phyloP scores from a whole-genome alignment of 2,797 vertebrate species.

The Euphonia xanthogaster region DNA sequence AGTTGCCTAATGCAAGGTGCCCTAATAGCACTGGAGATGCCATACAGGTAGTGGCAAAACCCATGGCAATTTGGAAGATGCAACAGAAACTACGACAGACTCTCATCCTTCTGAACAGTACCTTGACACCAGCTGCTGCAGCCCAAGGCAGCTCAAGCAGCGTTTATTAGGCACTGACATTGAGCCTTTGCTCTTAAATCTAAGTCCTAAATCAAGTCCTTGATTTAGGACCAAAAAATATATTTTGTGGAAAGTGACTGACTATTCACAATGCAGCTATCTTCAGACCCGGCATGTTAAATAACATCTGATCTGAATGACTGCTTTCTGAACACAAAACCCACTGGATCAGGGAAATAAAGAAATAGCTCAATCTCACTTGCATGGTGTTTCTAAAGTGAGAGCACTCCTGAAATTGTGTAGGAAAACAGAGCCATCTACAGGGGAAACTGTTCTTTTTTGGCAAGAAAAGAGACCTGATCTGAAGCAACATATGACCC shows the following conservation, averaged over 20 bases:
- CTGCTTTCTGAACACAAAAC: not conserved
- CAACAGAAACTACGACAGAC: fast-evolving
- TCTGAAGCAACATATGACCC: fast-evolving
- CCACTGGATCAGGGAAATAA: not conserved
- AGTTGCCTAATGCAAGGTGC: not conserved
- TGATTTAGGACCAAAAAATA: not conserved
- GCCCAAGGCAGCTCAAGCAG: not conserved
- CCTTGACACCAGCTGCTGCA: not conserved
- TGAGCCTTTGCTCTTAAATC: not conserved
- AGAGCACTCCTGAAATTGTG: not conserved
- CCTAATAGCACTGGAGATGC: not conserved
- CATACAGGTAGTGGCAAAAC: not conserved
- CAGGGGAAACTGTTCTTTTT: slow-evolving; percentile 18
- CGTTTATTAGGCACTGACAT: not conserved
- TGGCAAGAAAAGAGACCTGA: not conserved
- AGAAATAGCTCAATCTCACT: not conserved
- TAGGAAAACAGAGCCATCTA: slow-evolving; percentile 67
- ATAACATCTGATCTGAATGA: not conserved
- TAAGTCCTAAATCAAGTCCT: not conserved
- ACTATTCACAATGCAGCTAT: not conserved
- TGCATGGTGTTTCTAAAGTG: not conserved
- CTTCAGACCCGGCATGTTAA: fast-evolving
- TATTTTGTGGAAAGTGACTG: not conserved
- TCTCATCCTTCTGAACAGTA: not conserved
- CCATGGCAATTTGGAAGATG: fast-evolving